Percentiles rank a stretch among this genome's conserved stretches.
These are phyloP conservation scores for Epinotia brunnichana DNA, from an alignment of 2,888 invertebrate genomes.

Conservation along the genomic window DNA sequence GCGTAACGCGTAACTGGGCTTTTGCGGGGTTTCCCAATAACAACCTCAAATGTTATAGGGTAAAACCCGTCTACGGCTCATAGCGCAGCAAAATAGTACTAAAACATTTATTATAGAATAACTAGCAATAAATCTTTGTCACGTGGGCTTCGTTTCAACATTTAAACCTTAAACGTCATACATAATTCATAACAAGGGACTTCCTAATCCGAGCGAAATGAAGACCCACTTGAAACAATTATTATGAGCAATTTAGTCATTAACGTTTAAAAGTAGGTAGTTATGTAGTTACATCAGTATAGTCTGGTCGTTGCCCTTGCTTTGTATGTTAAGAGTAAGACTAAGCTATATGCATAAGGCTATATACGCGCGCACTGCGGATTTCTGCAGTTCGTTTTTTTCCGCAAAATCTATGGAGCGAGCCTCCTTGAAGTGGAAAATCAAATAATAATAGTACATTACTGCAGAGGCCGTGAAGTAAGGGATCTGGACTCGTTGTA, in stretches of 20 bases:
- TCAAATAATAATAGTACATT: no score
- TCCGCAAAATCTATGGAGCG: no score
- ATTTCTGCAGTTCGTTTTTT: no score
- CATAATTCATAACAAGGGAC: slow-evolving; percentile 19
- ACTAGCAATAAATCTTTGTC: background rate
- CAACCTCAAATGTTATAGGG: no score
- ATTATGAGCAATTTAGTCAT: slow-evolving; percentile 15
- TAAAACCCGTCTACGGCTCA: no score
- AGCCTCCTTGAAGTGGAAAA: no score
- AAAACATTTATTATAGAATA: background rate
- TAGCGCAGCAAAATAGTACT: no score
- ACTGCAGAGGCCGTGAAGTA: no score
- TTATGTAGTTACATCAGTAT: background rate
- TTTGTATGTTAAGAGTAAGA: background rate
- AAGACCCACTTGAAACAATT: slow-evolving; percentile 36
- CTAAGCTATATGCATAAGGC: no score
- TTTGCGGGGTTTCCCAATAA: background rate
- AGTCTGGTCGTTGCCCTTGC: slow-evolving; percentile 12
- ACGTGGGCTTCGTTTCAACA: no score
- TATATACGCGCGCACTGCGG: no score
- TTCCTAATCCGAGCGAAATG: slow-evolving; percentile 29
- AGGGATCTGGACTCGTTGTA: no score
- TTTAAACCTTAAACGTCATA: background rate
- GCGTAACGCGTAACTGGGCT: background rate
- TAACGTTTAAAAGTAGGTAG: slow-evolving; percentile 5